phyloP scores from a whole-genome alignment of 2,797 vertebrate genomes.

The Sebastes glaucus region DNA sequence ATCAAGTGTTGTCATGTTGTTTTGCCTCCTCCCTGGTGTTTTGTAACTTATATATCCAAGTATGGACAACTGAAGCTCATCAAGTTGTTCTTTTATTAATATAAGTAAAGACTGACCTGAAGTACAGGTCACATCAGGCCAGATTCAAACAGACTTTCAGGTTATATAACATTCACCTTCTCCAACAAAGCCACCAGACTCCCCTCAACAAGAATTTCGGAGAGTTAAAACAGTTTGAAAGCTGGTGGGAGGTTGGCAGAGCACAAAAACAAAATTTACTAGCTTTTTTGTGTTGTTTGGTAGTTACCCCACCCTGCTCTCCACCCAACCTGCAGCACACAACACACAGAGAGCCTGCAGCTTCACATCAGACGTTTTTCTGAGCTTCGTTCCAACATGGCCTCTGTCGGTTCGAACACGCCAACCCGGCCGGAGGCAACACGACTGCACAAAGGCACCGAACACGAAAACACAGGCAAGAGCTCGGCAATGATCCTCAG shows the following conservation, averaged over 20 bases:
- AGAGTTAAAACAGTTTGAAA: not conserved
- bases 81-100: not conserved
- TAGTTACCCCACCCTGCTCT: conserved; percentile 12
- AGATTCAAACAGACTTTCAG: not conserved
- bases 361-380: conserved; percentile 20
- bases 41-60: not conserved
- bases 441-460: conserved; percentile 6
- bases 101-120: not conserved
- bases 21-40: too few species aligned
- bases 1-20: too few species aligned
- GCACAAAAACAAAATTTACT: not conserved
- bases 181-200: not conserved
- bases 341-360: conserved; percentile 34
- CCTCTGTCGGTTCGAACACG: conserved; percentile 37
- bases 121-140: not conserved
- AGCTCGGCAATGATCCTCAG: not conserved
- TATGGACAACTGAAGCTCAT: not conserved
- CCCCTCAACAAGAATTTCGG: not conserved
- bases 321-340: conserved; percentile 6
- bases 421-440: conserved; percentile 37
- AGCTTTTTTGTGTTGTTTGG: not conserved
- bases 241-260: not conserved
- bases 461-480: conserved; percentile 12
- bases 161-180: not conserved
- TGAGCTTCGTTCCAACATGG: conserved; percentile 36